Percentiles rank a stretch among this genome's conserved stretches.
Conservation (phyloP, 1,140 invertebrate species). For the Drosophila willistoni region DNA sequence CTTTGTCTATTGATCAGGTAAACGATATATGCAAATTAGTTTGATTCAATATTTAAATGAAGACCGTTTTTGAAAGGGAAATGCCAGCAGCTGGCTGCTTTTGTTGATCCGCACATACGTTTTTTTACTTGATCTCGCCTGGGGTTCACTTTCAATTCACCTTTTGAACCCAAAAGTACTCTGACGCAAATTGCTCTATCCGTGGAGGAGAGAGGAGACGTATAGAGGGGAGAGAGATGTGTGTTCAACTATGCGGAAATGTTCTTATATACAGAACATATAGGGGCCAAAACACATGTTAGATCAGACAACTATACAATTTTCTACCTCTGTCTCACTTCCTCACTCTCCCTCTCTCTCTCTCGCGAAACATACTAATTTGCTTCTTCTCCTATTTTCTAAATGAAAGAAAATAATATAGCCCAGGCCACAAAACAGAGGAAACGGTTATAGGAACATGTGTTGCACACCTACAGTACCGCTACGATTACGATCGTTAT, state of each 20-base stretch:
- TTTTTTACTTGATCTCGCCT: background rate
- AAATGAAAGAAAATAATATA: constrained; percentile 74
- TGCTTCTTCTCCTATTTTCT: constrained; percentile 57
- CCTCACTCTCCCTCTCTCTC: background rate
- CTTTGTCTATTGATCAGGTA: constrained; percentile 73
- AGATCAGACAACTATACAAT: constrained; percentile 23
- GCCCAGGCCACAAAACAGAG: constrained; percentile 8
- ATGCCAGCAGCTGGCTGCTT: constrained; percentile 55
- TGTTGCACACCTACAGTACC: constrained; percentile 72
- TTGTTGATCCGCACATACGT: background rate
- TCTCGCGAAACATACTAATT: constrained; percentile 63
- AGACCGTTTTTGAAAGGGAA: constrained; percentile 29
- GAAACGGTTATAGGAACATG: constrained; percentile 54
- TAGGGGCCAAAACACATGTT: constrained; percentile 62
- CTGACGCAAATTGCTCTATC: constrained; percentile 37
- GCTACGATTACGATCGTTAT: constrained; percentile 78
- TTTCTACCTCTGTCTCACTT: constrained; percentile 8
- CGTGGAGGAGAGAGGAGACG: background rate
- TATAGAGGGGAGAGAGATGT: background rate
- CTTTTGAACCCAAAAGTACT: constrained; percentile 53
- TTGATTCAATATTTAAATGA: constrained; percentile 79
- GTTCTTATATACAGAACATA: constrained; percentile 29
- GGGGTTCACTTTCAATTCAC: constrained; percentile 51
- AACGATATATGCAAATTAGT: constrained; percentile 75
- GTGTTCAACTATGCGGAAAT: background rate